Percentiles rank a stretch among this genome's conserved stretches.
phyloP scores from a whole-genome alignment of 2,113 vertebrate species.

The Ophiodon elongatus region DNA sequence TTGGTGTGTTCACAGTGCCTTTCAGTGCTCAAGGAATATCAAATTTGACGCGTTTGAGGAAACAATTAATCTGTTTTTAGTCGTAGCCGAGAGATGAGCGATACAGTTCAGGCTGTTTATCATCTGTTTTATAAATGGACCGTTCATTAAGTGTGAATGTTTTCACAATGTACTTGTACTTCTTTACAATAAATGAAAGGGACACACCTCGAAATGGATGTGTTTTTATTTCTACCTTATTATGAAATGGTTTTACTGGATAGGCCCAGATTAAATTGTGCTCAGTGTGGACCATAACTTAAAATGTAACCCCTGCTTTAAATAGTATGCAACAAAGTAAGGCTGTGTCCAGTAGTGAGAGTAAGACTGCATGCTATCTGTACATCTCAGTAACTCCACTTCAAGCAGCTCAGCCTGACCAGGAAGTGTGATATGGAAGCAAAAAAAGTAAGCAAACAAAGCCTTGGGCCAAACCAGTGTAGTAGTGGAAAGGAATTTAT shows the following conservation, averaged over 20 bases:
- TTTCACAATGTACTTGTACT: neutral
- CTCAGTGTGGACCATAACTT: too few relatives aligned
- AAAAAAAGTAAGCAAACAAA: slow-evolving; percentile 15
- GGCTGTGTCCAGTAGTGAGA: neutral
- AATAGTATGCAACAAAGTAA: neutral
- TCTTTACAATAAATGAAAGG: neutral
- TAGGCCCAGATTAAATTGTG: too few relatives aligned
- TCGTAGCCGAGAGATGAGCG: too few relatives aligned
- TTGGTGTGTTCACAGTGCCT: neutral
- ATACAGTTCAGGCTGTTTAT: neutral
- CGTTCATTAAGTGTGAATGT: neutral
- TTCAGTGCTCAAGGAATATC: neutral
- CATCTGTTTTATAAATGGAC: neutral
- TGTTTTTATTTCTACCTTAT: neutral
- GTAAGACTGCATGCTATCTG: neutral
- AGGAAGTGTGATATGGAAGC: slow-evolving; percentile 21
- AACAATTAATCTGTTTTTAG: neutral
- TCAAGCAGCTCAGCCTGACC: slow-evolving; percentile 17
- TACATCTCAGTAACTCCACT: neutral
- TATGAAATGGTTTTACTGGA: neutral
- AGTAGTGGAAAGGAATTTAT: slow-evolving; percentile 55
- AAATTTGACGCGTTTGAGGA: neutral
- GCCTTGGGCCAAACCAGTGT: slow-evolving; percentile 29
- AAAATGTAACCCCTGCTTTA: neutral
- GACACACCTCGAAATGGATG: too few relatives aligned